A percentile compares a stretch with the other conserved stretches of the same genome.
phyloP scores from a whole-genome alignment of 2,888 invertebrate genomes.

The Leptopilina drosophilae region DNA sequence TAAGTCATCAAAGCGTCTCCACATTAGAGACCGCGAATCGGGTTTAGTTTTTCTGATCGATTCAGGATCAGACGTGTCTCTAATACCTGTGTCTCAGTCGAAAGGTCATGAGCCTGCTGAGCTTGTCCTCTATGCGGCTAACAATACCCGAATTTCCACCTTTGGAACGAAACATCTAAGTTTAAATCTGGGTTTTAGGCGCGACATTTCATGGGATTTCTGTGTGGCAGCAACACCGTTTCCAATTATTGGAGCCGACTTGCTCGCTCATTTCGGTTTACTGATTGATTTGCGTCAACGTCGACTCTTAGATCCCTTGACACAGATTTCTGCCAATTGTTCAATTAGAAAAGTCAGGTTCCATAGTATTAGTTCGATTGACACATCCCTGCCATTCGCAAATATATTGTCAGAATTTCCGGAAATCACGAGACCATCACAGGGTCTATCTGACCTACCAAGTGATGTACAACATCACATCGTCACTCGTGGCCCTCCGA shows the following conservation, averaged over 20 bases:
- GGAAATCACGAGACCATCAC: neutral
- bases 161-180: neutral
- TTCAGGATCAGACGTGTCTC: conserved; percentile 45
- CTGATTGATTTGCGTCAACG: conserved; percentile 28
- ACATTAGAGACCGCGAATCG: conserved; percentile 44
- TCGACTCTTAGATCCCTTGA: conserved; percentile 21
- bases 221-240: conserved; percentile 36
- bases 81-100: neutral
- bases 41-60: conserved; percentile 53
- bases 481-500: neutral
- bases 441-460: neutral
- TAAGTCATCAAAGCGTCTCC: conserved; percentile 43
- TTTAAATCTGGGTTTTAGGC: conserved; percentile 47
- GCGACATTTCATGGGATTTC: conserved; percentile 45
- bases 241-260: no score
- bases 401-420: neutral
- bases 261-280: conserved; percentile 28
- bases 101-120: neutral
- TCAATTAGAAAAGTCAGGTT: neutral
- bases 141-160: neutral
- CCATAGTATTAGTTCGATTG: neutral
- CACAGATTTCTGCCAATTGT: neutral
- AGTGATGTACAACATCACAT: neutral
- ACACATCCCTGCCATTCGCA: neutral
- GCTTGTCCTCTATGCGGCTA: neutral